Conservation (phyloP, 1,140 invertebrate genomes). For the Pogonomyrmex californicus region DNA sequence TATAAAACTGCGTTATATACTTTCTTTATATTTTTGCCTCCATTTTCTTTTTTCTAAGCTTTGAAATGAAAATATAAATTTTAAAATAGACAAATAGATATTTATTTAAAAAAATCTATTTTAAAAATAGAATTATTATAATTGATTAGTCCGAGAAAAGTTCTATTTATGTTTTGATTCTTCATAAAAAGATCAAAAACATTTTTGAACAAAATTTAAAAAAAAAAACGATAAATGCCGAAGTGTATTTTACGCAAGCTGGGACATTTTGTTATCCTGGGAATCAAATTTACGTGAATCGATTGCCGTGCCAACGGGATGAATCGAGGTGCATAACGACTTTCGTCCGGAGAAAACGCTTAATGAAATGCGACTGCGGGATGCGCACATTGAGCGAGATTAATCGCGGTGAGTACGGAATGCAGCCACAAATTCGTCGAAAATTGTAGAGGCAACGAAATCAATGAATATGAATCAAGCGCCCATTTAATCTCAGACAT, state of each 20-base stretch:
- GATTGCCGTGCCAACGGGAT: constrained; percentile 15
- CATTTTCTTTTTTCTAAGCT: not conserved
- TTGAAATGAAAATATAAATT: not conserved
- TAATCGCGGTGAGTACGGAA: constrained; percentile 49
- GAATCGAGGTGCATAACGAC: constrained; percentile 52
- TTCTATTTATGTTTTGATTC: not conserved
- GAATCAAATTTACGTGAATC: constrained; percentile 50
- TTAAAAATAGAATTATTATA: not conserved
- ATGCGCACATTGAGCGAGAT: constrained; percentile 51
- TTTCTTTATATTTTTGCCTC: not conserved
- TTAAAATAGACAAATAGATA: too few relatives aligned
- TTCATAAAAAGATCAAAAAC: not conserved
- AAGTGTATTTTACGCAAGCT: not conserved
- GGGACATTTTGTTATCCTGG: not conserved
- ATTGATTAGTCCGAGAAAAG: not conserved
- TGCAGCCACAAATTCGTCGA: constrained; percentile 43
- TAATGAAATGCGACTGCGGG: constrained; percentile 59
- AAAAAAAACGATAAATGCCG: constrained; percentile 21
- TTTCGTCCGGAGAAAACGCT: constrained; percentile 49
- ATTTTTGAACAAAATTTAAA: not conserved
- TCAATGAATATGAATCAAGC: constrained; percentile 55
- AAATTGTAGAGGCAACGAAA: constrained; percentile 47
- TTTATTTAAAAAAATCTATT: not conserved
- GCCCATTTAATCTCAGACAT: constrained; percentile 43
- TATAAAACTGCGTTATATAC: not conserved